Evolutionary conservation across 2,113 vertebrate genomes (phyloP), one percentile per base, ranked within the genome.

Genomic region (Prunella fulvescens): DNA sequence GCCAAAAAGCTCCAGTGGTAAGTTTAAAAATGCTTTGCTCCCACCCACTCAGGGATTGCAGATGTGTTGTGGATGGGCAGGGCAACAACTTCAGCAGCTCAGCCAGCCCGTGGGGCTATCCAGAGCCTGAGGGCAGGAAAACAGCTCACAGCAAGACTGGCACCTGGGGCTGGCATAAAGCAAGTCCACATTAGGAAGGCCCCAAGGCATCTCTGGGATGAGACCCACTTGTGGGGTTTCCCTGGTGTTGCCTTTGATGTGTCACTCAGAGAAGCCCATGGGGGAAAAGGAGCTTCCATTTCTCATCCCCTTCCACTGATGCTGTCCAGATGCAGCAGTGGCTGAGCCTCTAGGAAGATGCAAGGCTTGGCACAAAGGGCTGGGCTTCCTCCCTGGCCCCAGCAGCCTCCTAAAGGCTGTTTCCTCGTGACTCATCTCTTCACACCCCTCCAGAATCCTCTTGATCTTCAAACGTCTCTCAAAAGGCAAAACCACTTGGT

Each of bases 1-100:
- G 47, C 37, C 8, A 23, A 44, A 80, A 35, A 33, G 47, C 17
- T 66, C 15, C 8, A 11, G 54, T 4, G 1, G 25, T 39, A 12
- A 64, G 29, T 66, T 66, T 22, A 62, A 53, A 64, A 29, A 14
- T 1, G 4, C 10, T 92, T 79, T 71, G 23, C 44, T 90, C 35
- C 35, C 26, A 20, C 35, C 11, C 8, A 0, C 29, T 42, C 0
- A 1, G 37, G n/a, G 33, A 56, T 19, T 0, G 2, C 8, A 17
- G 54, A 40, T 13, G 28, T 35, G 8, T 17, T 44, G 19, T 47
- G 80, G 42, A 19, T 0, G 10, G 18, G 39, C 29, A 44, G 20
- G 20, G 19, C 9, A 89, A 10, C 12, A 15, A 1, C 8, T 56
- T 15, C 58, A 47, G 37, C 2, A 3, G 6, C 39, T 89, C 53